Conservation (phyloP, 92 coral and sea anemone genomes). For the Heteractis magnifica region DNA sequence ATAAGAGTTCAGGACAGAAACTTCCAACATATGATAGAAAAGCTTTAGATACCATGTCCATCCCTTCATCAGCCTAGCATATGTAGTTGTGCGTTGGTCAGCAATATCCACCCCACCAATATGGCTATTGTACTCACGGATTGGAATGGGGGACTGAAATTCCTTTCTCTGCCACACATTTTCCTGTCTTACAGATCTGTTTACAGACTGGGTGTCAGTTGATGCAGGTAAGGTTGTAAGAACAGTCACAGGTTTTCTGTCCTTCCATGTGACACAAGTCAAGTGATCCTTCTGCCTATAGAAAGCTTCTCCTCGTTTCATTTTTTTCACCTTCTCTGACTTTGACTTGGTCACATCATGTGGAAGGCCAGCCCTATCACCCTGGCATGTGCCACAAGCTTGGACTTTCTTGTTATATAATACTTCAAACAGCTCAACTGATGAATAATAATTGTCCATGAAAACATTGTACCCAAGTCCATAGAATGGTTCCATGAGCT, state of each 20-base stretch:
- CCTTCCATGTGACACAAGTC: slow-evolving; percentile 49
- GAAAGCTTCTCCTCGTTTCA: slow-evolving; percentile 18
- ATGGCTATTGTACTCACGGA: too few species aligned
- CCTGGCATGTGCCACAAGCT: slow-evolving; percentile 40
- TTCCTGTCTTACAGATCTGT: too few species aligned
- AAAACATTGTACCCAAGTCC: slow-evolving; percentile 34
- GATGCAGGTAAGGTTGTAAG: slow-evolving; percentile 34
- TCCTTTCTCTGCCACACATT: too few species aligned
- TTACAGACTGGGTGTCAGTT: too few species aligned
- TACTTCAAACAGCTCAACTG: slow-evolving; percentile 18
- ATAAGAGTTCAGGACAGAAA: slow-evolving; percentile 32
- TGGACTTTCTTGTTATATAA: not conserved
- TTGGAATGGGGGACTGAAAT: too few species aligned
- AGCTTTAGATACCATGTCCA: slow-evolving; percentile 15
- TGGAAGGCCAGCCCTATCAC: slow-evolving; percentile 47
- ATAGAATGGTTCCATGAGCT: slow-evolving; percentile 19
- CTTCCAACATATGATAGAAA: slow-evolving; percentile 30
- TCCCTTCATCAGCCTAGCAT: too few species aligned
- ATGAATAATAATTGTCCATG: slow-evolving; percentile 35
- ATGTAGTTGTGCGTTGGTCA: too few species aligned
- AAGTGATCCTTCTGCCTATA: slow-evolving; percentile 8
- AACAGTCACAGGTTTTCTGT: slow-evolving; percentile 42
- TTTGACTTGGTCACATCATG: not conserved
- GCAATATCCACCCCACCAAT: too few species aligned
- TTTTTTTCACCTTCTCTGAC: not conserved